phyloP scores from a whole-genome alignment of 2,113 vertebrate genomes.

The Lepidiolamprologus cunningtoni region DNA sequence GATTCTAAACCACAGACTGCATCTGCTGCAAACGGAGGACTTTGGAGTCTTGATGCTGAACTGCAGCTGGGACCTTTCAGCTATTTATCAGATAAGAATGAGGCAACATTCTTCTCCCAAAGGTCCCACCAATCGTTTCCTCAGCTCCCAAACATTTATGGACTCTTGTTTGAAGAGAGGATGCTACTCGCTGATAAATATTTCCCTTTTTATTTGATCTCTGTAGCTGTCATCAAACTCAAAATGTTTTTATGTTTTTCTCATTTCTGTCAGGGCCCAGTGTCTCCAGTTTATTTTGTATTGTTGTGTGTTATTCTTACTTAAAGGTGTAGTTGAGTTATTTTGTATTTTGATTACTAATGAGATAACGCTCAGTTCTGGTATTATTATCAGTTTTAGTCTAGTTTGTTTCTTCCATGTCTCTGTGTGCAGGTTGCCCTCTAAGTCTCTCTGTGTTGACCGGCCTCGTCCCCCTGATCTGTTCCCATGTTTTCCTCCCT shows the following conservation, averaged over 20 bases:
- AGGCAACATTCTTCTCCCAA: not conserved
- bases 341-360: not conserved
- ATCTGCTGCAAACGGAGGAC: fast-evolving
- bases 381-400: not conserved
- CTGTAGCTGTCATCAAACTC: not conserved
- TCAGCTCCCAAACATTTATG: not conserved
- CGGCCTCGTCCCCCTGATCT: fast-evolving
- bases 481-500: fast-evolving
- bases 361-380: not conserved
- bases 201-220: not conserved
- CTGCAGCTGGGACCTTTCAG: not conserved
- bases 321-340: not conserved
- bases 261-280: not conserved
- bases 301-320: not conserved
- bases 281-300: not conserved
- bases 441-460: not conserved
- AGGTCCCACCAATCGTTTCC: fast-evolving
- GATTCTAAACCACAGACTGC: not conserved
- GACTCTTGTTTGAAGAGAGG: not conserved
- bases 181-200: not conserved
- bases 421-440: too few species aligned
- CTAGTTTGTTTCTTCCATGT: not conserved
- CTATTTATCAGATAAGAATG: not conserved
- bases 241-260: not conserved
- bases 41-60: fast-evolving